Base-by-base conservation (phyloP, 2,113 vertebrate species). In the Pica pica region DNA sequence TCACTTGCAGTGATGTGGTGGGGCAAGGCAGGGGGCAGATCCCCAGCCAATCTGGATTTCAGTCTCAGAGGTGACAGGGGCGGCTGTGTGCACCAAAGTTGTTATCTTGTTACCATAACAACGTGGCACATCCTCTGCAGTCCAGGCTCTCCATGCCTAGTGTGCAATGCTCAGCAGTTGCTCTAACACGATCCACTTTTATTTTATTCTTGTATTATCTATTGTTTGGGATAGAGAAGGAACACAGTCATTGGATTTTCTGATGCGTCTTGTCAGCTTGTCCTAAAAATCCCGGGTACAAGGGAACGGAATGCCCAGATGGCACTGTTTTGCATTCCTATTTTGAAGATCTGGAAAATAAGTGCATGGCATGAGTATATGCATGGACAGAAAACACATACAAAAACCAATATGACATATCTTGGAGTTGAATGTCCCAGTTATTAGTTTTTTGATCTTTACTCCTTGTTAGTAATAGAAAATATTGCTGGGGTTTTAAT, bases 71-170 rank as follows among this genome's bases (percentile, higher is more conserved):
- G 87, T 82, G 75, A 80, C 83, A 70, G 63, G 4, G 33, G 55
- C 1, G 44, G 76, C 93, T 59, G 37, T 20, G 24, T 94, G 81
- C 86, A 83, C 93, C 44, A 76, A 83, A 97, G 88, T 92, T 96
- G 90, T 92, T 91, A 44, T 96, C 91, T 92, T 89, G 97, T 97
- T 98, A 90, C 97, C 96, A 91, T 98, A 97, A 97, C 96, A 97
- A 97, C 88, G 4, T 93, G 93, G 91, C 37, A 26, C 92, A 91
- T 85, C 84, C 95, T 96, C 91, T 97, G 87, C 85, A 93, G 60
- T 89, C 94, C 39, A 26, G 89, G 94, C 96, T 56, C 92, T 79
- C 83, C 53, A 42, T 9, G 35, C 74, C 53, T 80, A 8, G 39
- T 55, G 35, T 70, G 46, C n/a, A 37, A 59, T 68, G 74, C 82